Conservation (phyloP, 2,797 vertebrate species). For the Threskiornis aethiopicus region DNA sequence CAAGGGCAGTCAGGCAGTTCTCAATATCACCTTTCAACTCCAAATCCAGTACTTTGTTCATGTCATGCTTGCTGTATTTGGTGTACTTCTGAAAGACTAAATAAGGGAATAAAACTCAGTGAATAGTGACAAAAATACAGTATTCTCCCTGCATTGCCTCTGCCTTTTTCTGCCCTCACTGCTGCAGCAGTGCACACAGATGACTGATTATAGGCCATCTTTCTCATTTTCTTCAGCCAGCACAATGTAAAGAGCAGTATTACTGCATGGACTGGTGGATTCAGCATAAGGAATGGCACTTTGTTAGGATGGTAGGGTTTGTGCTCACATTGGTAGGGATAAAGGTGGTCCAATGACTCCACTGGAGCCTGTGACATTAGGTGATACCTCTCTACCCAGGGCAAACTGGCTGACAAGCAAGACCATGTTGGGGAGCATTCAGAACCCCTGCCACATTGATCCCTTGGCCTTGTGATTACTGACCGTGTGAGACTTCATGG, state of each 20-base stretch:
- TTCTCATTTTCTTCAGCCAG: not conserved
- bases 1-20: conserved; percentile 74
- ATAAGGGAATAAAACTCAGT: not conserved
- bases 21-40: conserved; percentile 82
- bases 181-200: not conserved
- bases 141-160: not conserved
- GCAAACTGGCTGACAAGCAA: not conserved
- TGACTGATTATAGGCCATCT: not conserved
- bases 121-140: not conserved
- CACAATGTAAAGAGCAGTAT: not conserved
- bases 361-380: not conserved
- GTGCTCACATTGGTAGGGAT: not conserved
- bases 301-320: not conserved
- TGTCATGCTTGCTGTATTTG: conserved; percentile 79
- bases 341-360: not conserved
- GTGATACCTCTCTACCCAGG: not conserved
- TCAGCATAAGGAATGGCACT: not conserved
- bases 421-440: not conserved
- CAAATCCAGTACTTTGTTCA: conserved; percentile 77
- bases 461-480: not conserved
- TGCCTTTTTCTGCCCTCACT: not conserved
- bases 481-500: not conserved
- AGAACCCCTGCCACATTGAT: not conserved
- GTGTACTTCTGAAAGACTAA: conserved; percentile 78
- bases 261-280: rapidly evolving